Conservation (phyloP, 2,113 vertebrate species). For the Odontophorus gujanensis region DNA sequence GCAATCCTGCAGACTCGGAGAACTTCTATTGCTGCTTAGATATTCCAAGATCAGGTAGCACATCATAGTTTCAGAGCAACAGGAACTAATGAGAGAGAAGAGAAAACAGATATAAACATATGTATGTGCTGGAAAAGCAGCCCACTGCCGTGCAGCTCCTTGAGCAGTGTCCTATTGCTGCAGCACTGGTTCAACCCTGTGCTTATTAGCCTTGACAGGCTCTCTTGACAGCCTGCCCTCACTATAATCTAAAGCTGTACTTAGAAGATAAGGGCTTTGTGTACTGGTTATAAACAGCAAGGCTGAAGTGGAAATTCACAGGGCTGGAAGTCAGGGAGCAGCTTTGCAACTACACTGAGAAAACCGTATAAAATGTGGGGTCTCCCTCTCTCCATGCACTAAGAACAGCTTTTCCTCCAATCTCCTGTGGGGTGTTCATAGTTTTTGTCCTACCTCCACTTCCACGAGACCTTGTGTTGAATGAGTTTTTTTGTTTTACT, state of each 20-base stretch:
- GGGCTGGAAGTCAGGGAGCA: slow-evolving; percentile 20
- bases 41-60: not conserved
- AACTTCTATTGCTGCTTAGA: not conserved
- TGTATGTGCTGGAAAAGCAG: not conserved
- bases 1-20: rapidly evolving
- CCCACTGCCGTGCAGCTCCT: not conserved
- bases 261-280: slow-evolving; percentile 60
- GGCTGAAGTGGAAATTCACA: slow-evolving; percentile 46
- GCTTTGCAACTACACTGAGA: not conserved
- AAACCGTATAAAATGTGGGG: not conserved
- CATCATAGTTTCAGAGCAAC: not conserved
- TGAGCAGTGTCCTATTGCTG: not conserved
- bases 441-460: slow-evolving; percentile 25
- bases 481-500: slow-evolving; percentile 46
- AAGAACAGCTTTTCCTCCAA: slow-evolving; percentile 5
- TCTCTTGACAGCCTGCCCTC: slow-evolving; percentile 40
- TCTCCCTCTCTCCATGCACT: not conserved
- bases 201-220: slow-evolving; percentile 50
- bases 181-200: slow-evolving; percentile 6
- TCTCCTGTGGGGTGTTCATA: not conserved
- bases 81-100: not conserved
- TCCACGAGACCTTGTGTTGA: slow-evolving; percentile 8
- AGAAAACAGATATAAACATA: not conserved
- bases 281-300: slow-evolving; percentile 50
- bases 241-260: slow-evolving; percentile 52